These are phyloP conservation scores for Penaeus monodon DNA, from an alignment of 2,888 invertebrate species.

Conservation along the genomic window DNA sequence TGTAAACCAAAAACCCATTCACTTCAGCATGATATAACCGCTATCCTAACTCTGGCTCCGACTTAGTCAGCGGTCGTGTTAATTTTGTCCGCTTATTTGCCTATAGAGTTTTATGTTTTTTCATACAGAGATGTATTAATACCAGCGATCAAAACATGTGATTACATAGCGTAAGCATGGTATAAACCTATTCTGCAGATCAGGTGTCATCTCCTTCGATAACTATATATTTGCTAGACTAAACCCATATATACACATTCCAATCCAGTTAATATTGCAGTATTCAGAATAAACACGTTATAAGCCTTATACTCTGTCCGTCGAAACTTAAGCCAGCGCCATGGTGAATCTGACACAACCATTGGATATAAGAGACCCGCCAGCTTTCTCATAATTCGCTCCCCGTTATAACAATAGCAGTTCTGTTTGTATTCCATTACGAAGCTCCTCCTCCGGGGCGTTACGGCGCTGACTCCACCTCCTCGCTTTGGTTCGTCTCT, in stretches of 20 bases:
- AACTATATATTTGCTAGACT: slow-evolving; percentile 38
- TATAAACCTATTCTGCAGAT: not conserved
- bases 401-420: slow-evolving; percentile 60
- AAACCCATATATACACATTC: slow-evolving; percentile 28
- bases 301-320: slow-evolving; percentile 41
- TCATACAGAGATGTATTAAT: too few species aligned
- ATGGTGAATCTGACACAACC: slow-evolving; percentile 49
- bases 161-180: too few species aligned
- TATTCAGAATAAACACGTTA: slow-evolving; percentile 46
- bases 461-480: slow-evolving; percentile 27
- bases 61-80: not conserved
- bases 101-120: slow-evolving; percentile 5
- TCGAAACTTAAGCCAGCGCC: slow-evolving; percentile 59
- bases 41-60: slow-evolving; percentile 11
- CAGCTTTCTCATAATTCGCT: slow-evolving; percentile 64
- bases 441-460: slow-evolving; percentile 49
- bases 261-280: slow-evolving; percentile 27
- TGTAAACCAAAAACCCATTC: slow-evolving; percentile 2
- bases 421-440: slow-evolving; percentile 63
- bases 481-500: slow-evolving; percentile 13
- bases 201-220: slow-evolving; percentile 22
- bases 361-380: slow-evolving; percentile 60
- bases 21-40: not conserved
- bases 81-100: slow-evolving; percentile 7
- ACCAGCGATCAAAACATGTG: too few species aligned